phyloP scores from a whole-genome alignment of 2,113 vertebrate genomes.

The Ctenodactylus gundi region DNA sequence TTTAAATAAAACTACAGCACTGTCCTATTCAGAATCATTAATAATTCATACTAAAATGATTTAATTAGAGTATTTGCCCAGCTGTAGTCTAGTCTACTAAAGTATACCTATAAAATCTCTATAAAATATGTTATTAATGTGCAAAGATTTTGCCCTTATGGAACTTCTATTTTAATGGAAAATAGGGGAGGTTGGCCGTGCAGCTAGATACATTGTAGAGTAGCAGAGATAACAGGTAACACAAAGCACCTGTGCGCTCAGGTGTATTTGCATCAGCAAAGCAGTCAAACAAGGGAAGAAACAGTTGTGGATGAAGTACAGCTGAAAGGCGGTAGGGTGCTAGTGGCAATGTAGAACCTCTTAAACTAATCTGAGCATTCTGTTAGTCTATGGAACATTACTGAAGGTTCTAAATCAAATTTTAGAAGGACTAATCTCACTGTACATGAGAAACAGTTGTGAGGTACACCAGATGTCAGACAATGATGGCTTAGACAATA shows the following conservation, averaged over 20 bases:
- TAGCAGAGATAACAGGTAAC: neutral
- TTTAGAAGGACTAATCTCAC: too few relatives aligned
- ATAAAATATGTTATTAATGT: neutral
- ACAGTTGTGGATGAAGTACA: too few relatives aligned
- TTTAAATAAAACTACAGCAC: neutral
- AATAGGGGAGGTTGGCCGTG: neutral
- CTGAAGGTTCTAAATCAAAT: accelerated
- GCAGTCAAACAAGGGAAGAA: neutral
- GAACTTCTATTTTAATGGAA: neutral
- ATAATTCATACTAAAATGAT: neutral
- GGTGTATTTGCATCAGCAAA: neutral
- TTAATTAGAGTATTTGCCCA: neutral
- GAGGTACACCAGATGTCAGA: neutral
- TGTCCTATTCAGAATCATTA: neutral
- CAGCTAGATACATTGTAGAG: too few relatives aligned
- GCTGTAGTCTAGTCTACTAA: neutral
- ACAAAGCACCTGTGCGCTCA: neutral
- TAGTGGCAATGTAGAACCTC: accelerated
- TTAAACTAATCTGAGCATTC: neutral
- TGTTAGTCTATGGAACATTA: neutral
- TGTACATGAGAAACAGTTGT: neutral
- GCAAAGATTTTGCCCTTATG: neutral
- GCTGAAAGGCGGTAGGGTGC: accelerated
- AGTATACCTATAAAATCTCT: neutral
- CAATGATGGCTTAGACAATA: neutral